phyloP scores from a whole-genome alignment of 2,888 invertebrate genomes.

The Eueremaeus valkanovi region DNA sequence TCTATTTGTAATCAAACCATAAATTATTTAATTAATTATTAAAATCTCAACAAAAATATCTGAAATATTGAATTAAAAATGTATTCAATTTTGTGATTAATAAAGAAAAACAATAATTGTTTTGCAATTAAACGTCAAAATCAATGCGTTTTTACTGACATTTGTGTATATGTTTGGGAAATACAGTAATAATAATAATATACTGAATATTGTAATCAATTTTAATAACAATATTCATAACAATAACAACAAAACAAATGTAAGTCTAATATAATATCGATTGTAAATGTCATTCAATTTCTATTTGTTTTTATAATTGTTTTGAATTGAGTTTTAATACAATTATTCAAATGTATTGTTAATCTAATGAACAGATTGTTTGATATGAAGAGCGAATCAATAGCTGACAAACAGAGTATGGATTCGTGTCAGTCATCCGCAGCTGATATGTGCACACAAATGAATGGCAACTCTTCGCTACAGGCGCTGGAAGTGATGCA shows the following conservation, averaged over 20 bases:
- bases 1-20: no score
- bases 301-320: background rate
- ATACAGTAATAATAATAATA: no score
- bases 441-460: constrained; percentile 1
- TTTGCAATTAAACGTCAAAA: background rate
- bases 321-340: background rate
- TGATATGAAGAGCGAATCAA: constrained; percentile 22
- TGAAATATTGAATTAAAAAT: no score
- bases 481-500: background rate
- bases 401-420: background rate
- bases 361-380: background rate
- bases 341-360: background rate
- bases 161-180: background rate
- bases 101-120: no score
- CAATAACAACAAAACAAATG: background rate
- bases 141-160: background rate
- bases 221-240: background rate
- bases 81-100: no score
- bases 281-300: background rate
- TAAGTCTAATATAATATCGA: background rate
- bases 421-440: background rate
- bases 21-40: no score
- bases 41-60: no score
- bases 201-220: no score
- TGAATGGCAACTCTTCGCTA: constrained; percentile 20